These are phyloP conservation scores for Chaetophractus vellerosus DNA, from an alignment of 2,797 vertebrate genomes.

Conservation along the genomic window DNA sequence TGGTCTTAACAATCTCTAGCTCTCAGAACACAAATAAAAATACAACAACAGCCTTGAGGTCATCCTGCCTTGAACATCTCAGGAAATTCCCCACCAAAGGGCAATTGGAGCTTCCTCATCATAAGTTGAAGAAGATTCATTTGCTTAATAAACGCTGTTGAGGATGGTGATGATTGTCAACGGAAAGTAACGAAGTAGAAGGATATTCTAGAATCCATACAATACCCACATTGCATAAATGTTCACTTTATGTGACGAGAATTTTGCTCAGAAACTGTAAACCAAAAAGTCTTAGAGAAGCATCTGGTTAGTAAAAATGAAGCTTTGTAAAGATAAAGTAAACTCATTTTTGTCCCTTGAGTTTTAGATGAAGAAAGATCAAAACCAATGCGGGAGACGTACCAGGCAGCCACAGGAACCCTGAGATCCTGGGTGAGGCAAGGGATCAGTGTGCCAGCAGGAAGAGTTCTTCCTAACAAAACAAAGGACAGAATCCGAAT, in stretches of 20 bases:
- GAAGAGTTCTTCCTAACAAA: constrained; percentile 83
- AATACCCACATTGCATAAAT: fast-evolving
- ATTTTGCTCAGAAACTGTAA: background rate
- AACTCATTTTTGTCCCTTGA: background rate
- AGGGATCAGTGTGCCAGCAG: constrained; percentile 82
- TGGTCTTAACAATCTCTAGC: background rate
- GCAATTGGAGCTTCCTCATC: background rate
- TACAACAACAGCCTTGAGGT: background rate
- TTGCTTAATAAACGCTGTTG: background rate
- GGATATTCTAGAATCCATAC: fast-evolving
- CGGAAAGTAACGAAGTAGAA: background rate
- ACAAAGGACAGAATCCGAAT: constrained; percentile 28
- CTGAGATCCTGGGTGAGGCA: background rate
- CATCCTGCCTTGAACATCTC: background rate
- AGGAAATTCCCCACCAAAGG: background rate
- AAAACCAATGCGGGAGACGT: constrained; percentile 4
- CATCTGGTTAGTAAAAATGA: background rate
- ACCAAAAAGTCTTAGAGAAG: background rate
- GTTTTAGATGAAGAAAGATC: background rate
- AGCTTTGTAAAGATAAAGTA: background rate
- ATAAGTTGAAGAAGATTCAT: background rate
- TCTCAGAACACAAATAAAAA: background rate
- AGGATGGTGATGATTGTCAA: background rate
- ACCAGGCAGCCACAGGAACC: constrained; percentile 85
- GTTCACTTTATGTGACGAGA: background rate